phyloP scores from a whole-genome alignment of 2,113 vertebrate genomes.

The Acrocephalus arundinaceus region DNA sequence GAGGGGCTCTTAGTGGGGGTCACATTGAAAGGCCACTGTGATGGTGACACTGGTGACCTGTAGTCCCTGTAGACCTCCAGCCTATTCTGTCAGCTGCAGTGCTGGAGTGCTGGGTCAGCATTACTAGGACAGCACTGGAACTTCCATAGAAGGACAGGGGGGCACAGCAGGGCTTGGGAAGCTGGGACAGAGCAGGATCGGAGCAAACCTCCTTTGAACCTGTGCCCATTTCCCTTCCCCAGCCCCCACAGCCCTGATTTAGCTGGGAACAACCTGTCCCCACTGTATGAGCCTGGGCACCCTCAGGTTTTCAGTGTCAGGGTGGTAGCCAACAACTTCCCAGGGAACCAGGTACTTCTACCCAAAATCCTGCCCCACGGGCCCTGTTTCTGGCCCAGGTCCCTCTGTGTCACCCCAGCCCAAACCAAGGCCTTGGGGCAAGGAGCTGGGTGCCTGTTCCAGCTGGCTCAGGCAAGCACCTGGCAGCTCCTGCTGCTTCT shows the following conservation, averaged over 20 bases:
- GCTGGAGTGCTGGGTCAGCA: not conserved
- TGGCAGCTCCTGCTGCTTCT: not conserved
- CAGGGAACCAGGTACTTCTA: not conserved
- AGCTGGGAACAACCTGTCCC: not conserved
- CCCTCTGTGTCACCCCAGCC: not conserved
- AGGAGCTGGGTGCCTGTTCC: not conserved
- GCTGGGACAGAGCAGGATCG: not conserved
- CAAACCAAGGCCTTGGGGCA: not conserved
- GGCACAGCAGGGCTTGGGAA: not conserved
- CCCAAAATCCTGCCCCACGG: not conserved
- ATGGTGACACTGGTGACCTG: not conserved
- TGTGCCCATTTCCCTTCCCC: not conserved
- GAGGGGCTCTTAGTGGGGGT: not conserved
- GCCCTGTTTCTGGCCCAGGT: not conserved
- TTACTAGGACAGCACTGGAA: not conserved
- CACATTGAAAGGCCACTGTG: fast-evolving
- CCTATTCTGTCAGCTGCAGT: not conserved
- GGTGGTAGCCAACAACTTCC: too few species aligned
- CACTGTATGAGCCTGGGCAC: fast-evolving
- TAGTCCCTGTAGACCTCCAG: not conserved
- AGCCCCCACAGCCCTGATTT: not conserved
- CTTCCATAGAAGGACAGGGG: fast-evolving
- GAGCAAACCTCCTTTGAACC: not conserved
- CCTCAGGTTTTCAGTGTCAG: not conserved
- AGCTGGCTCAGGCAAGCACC: not conserved